Evolutionary conservation across 2,113 vertebrate species (phyloP), one percentile per base, ranked within the genome.

Genomic region (Atrichornis clamosus): DNA sequence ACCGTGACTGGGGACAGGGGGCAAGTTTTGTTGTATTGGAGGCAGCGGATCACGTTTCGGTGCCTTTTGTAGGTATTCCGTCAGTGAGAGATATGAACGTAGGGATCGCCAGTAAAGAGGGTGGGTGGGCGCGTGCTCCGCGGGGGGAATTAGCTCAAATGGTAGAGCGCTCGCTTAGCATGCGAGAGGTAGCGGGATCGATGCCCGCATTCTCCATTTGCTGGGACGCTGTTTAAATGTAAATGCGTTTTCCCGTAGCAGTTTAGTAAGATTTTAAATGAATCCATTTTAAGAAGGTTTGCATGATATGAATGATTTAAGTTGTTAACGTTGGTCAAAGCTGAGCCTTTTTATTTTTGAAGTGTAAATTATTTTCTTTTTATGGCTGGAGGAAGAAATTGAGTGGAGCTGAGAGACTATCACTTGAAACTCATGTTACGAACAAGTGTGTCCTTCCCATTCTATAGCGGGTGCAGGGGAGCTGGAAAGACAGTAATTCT

Each of bases 121-220:
- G 0, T 0, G 0, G 0, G 2, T 0, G 0, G 14, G 44, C 44
- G 44, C 0, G 0, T 0, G 3, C 1, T 23, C 0, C 0, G 0
- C 0, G 1, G 0, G 94, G 93, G 95, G 96, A 96, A 96, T 96
- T 96, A 97, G 96, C 92, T 96, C 96, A 98, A 97, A 90, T 97
- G 97, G 98, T 98, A 97, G 97, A 98, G 97, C 97, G 97, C 97
- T 97, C 97, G 97, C 97, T 97, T 97, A 98, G 97, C 97, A 97
- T 97, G 97, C 91, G 96, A 97, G 97, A 98, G 97, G 97, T 97
- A 97, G 97, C 91, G 97, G 97, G 98, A 98, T 98, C 98, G 98
- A 98, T 98, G 91, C 98, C 97, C 97, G 97, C 97, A 96, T 98
- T 98, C 97, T 90, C 87, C 87, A 90, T 0, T 30, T 13, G 8